Evolutionary conservation across 2,113 vertebrate species (phyloP).

Genomic region (Probosciger aterrimus): DNA sequence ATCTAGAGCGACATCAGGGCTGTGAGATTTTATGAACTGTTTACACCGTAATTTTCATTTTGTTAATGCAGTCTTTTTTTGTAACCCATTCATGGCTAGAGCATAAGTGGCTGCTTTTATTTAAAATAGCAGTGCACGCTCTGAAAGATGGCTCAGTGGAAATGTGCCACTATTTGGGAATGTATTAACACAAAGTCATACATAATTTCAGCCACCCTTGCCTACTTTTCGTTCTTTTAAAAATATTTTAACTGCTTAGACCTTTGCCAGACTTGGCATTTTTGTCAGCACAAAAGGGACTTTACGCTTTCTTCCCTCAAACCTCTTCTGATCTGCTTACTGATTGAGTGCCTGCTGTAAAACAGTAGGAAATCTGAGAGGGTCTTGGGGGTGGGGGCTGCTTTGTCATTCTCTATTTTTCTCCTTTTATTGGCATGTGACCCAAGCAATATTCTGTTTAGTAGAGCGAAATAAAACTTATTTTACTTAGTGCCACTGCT

Average conservation of each 20-base stretch:
- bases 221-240: slow-evolving; percentile 70
- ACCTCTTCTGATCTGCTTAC: slow-evolving; percentile 68
- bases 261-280: slow-evolving; percentile 70
- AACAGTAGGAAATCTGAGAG: slow-evolving; percentile 70
- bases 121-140: slow-evolving; percentile 69
- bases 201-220: slow-evolving; percentile 61
- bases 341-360: slow-evolving; percentile 76
- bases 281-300: slow-evolving; percentile 67
- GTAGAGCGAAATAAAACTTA: slow-evolving; percentile 53
- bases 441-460: slow-evolving; percentile 65
- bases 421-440: slow-evolving; percentile 66
- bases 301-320: slow-evolving; percentile 54
- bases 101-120: slow-evolving; percentile 76
- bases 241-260: slow-evolving; percentile 79
- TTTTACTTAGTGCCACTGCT: neutral
- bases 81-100: slow-evolving; percentile 85
- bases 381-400: slow-evolving; percentile 61
- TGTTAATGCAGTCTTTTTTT: slow-evolving; percentile 98
- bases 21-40: slow-evolving; percentile 99
- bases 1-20: slow-evolving; percentile 99
- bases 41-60: slow-evolving; percentile 99
- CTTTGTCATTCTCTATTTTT: slow-evolving; percentile 37
- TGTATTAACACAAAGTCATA: slow-evolving; percentile 48
- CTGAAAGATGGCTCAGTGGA: slow-evolving; percentile 48
- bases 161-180: slow-evolving; percentile 60